Conservation (phyloP, 2,113 vertebrate genomes). For the Marmota monax region DNA sequence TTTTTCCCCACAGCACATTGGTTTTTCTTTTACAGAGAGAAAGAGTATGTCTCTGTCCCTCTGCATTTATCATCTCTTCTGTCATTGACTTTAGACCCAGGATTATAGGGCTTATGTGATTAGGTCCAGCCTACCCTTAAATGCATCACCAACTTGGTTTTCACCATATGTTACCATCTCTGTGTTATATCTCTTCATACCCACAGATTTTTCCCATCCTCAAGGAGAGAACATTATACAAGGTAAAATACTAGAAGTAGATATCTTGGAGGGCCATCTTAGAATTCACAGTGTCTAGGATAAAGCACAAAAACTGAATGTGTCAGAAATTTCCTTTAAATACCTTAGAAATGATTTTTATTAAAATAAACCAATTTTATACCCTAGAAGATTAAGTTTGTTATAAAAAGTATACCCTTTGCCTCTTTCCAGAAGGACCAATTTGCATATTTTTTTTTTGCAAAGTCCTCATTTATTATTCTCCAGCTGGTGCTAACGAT, state of each 20-base stretch:
- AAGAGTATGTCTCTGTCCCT: background rate
- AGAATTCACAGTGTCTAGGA: background rate
- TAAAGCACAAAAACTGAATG: background rate
- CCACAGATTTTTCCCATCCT: background rate
- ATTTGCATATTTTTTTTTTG: background rate
- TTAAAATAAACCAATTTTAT: background rate
- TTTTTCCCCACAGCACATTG: no score
- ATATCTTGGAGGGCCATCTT: background rate
- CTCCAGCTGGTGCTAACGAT: background rate
- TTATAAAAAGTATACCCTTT: background rate
- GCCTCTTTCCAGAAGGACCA: background rate
- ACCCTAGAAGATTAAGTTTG: background rate
- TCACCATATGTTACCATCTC: no score
- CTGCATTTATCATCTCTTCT: background rate
- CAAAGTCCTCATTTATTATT: background rate
- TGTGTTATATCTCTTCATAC: background rate
- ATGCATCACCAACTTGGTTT: background rate
- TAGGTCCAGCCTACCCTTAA: background rate
- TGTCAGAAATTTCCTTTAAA: background rate
- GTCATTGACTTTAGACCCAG: background rate
- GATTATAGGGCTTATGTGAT: background rate
- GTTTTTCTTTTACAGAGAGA: background rate
- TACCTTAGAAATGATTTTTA: background rate
- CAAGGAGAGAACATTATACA: background rate
- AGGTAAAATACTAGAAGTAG: fast-evolving